phyloP scores from a whole-genome alignment of 2,797 vertebrate species.

The Morus bassanus region DNA sequence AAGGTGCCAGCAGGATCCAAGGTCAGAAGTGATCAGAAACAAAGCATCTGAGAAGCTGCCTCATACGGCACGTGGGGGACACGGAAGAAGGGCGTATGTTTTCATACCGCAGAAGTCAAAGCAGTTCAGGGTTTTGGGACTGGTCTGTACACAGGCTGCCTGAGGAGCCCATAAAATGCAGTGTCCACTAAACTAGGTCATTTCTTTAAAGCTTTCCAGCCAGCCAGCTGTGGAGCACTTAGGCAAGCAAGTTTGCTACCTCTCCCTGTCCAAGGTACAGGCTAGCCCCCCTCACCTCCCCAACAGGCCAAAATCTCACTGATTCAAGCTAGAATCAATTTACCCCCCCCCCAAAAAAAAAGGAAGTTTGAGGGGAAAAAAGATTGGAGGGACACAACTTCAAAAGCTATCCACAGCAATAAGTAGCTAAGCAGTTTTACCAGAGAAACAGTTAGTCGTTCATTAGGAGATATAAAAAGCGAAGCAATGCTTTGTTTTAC shows the following conservation, averaged over 20 bases:
- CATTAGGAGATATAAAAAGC: neutral
- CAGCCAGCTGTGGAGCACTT: neutral
- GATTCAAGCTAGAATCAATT: neutral
- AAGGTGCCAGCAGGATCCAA: neutral
- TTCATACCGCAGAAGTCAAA: neutral
- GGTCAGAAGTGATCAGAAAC: neutral
- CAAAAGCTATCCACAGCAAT: neutral
- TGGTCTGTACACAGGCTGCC: neutral
- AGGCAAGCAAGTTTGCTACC: neutral
- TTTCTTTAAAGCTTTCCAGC: neutral
- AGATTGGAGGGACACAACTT: neutral
- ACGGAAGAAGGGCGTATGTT: neutral
- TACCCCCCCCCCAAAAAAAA: neutral
- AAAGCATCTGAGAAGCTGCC: neutral
- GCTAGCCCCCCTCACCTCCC: no score
- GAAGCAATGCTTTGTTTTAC: neutral
- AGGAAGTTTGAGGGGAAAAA: neutral
- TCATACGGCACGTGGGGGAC: no score
- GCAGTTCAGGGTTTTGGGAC: neutral
- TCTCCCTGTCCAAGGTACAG: neutral
- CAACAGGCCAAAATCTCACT: neutral
- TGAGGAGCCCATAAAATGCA: neutral
- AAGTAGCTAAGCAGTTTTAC: neutral
- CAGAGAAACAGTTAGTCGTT: neutral
- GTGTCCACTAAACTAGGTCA: neutral